Conservation (phyloP, 2,888 invertebrate species). For the Athripsodes cinereus region DNA sequence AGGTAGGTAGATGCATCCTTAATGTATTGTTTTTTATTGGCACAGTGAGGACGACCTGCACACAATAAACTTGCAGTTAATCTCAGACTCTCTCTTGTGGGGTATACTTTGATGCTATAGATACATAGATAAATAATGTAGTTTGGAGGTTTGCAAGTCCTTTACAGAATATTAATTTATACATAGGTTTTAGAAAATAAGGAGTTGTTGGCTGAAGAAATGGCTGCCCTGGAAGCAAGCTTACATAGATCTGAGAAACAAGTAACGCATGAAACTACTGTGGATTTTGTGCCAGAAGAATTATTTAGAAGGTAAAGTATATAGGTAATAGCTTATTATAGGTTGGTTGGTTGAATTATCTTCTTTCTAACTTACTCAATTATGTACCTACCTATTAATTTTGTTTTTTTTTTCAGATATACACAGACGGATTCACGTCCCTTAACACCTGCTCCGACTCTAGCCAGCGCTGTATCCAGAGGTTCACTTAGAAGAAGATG, state of each 20-base stretch:
- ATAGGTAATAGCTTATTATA: too few relatives aligned
- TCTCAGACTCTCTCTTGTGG: too few relatives aligned
- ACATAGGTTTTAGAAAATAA: constrained; percentile 33
- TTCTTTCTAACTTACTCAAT: too few relatives aligned
- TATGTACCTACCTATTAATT: too few relatives aligned
- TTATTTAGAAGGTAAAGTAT: constrained; percentile 54
- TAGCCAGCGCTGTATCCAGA: constrained; percentile 65
- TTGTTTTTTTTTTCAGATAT: constrained; percentile 56
- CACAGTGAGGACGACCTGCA: too few relatives aligned
- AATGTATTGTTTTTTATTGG: not conserved
- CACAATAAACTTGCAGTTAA: too few relatives aligned
- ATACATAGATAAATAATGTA: too few relatives aligned
- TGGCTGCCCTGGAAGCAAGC: constrained; percentile 35
- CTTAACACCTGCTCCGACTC: constrained; percentile 71
- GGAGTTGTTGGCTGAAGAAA: constrained; percentile 36
- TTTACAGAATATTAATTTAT: not conserved
- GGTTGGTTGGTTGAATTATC: too few relatives aligned
- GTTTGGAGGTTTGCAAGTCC: too few relatives aligned
- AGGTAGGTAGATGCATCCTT: too few relatives aligned
- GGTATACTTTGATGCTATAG: too few relatives aligned
- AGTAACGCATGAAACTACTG: constrained; percentile 39
- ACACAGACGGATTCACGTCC: constrained; percentile 82
- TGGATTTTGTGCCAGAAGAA: constrained; percentile 68
- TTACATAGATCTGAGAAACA: constrained; percentile 36
- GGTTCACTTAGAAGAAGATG: constrained; percentile 60